Evolutionary conservation across 2,888 invertebrate genomes (phyloP), one percentile per base, ranked within the genome.

Genomic region (Lysandra coridon): DNA sequence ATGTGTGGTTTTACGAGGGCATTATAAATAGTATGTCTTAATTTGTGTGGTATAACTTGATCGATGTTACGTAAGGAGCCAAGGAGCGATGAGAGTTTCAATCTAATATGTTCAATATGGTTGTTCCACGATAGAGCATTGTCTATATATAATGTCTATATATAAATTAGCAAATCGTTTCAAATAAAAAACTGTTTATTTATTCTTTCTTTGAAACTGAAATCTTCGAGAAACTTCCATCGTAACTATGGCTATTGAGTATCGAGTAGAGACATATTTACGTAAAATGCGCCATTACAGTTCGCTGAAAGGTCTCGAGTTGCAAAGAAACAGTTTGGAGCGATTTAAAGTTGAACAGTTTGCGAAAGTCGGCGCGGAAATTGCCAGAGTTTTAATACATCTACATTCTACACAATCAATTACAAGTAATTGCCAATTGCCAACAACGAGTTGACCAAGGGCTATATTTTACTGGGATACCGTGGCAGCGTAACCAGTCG

Each of bases 271-370:
- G 69, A 69, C 23, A 69, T 69, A 37, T 37, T 69, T 37, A 69
- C 69, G 4, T 33, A 5, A 69, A 69, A 33, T 33, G 7, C 69
- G 33, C 69, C 33, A 69, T 69, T 69, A 69, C 69, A 37, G 33
- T 30, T 37, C 69, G 14, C 33, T 37, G 3, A 64, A 64, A 12
- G 12, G 23, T 30, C 62, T 62, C 64, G 10, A 30, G 64, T 30
- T 64, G 33, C 17, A 69, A 69, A 69, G 37, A 69, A 69, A 69
- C 69, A 33, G 33, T 69, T 69, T 14, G 69, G 69, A 69, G 69
- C 33, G 33, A 69, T 69, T 69, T 10, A 69, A 69, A 69, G 69
- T 69, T 69, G 69, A 69, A 37, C 69, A 69, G 69, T 69, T 69
- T 37, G 33, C 30, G 37, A 69, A 69, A 14, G 14, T 37, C 33